These are phyloP conservation scores for Plagodis dolabraria DNA, from an alignment of 2,888 invertebrate species.

Conservation along the genomic window DNA sequence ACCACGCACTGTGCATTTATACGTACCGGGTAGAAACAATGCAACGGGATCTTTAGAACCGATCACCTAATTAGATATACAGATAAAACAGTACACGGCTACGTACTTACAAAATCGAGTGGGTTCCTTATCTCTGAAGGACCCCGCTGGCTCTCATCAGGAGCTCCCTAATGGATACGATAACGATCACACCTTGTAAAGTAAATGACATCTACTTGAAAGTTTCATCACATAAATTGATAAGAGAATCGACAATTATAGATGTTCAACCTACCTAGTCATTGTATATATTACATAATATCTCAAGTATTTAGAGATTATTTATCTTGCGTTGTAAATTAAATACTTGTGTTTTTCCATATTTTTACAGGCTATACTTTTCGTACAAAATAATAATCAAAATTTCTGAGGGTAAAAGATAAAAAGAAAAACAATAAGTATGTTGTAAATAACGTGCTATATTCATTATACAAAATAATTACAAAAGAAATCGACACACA, in stretches of 20 bases:
- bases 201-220: background rate
- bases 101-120: constrained; percentile 59
- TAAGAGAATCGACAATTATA: too few species aligned
- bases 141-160: constrained; percentile 54
- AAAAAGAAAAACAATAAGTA: constrained; percentile 39
- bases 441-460: constrained; percentile 85
- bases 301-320: too few species aligned
- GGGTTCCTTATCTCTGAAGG: constrained; percentile 56
- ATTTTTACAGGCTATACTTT: background rate
- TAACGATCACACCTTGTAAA: constrained; percentile 27
- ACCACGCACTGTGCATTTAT: constrained; percentile 43
- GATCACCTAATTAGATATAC: constrained; percentile 73
- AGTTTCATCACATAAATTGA: background rate
- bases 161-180: constrained; percentile 33
- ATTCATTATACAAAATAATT: constrained; percentile 84
- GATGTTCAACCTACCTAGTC: too few species aligned
- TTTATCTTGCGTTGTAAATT: too few species aligned
- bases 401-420: too few species aligned
- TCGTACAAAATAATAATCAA: background rate
- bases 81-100: constrained; percentile 51
- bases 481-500: constrained; percentile 82
- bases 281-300: too few species aligned
- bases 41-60: constrained; percentile 57
- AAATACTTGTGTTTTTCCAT: too few species aligned
- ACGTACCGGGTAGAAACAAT: constrained; percentile 36